Evolutionary conservation across 2,888 invertebrate species (phyloP).

Genomic region (Volucella inanis): DNA sequence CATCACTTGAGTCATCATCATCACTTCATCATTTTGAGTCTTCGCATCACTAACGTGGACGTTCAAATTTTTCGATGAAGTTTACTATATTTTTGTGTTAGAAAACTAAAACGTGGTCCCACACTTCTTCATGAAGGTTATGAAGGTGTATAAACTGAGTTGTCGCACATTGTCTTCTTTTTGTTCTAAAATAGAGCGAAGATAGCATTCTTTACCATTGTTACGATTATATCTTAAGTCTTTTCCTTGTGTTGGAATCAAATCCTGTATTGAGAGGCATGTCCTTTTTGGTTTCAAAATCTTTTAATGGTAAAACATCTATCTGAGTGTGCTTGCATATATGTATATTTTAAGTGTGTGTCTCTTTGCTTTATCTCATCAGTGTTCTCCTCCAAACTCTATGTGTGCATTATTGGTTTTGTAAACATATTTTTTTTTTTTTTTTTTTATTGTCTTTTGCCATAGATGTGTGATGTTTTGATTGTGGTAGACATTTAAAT

Average conservation of each 20-base stretch:
- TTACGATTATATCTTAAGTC: too few species aligned
- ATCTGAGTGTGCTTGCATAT: constrained; percentile 38
- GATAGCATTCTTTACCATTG: too few species aligned
- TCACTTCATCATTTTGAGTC: too few species aligned
- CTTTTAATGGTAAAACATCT: neutral
- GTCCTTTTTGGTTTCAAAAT: neutral
- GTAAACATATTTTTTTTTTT: neutral
- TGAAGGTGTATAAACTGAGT: too few species aligned
- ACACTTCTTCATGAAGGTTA: too few species aligned
- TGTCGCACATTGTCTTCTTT: too few species aligned
- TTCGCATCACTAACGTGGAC: too few species aligned
- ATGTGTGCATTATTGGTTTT: constrained; percentile 9
- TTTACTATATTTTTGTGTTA: too few species aligned
- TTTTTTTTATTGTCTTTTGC: neutral
- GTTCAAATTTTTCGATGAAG: too few species aligned
- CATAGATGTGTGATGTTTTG: constrained; percentile 24
- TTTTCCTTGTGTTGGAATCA: constrained; percentile 19
- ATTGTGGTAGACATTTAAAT: constrained; percentile 13
- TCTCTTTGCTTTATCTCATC: constrained; percentile 6
- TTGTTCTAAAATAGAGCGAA: too few species aligned
- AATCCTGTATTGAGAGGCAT: neutral
- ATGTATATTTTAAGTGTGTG: constrained; percentile 7
- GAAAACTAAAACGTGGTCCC: too few species aligned
- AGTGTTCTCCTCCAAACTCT: constrained; percentile 16
- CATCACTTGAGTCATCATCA: too few species aligned